Conservation (phyloP, 35 echinoderm and acorn worm genomes). For the Eucidaris tribuloides region DNA sequence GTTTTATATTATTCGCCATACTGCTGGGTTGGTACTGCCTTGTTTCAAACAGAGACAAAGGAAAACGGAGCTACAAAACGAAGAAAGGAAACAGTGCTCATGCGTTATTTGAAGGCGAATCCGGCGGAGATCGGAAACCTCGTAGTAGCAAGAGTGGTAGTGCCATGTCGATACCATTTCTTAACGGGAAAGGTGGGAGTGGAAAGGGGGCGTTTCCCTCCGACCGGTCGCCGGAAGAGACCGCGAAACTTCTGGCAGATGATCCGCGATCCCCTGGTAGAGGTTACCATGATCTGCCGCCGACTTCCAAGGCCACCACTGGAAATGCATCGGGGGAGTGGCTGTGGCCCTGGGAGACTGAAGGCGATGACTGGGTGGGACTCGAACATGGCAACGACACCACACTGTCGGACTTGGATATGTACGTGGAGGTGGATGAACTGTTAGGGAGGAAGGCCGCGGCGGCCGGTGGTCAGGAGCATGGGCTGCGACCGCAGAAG, state of each 20-base stretch:
- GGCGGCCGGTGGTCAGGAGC: not conserved
- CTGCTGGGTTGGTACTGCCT: too few relatives aligned
- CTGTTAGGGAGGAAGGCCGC: not conserved
- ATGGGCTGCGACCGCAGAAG: not conserved
- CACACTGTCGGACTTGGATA: not conserved
- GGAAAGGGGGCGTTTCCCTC: not conserved
- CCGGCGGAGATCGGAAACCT: not conserved
- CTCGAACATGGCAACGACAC: not conserved
- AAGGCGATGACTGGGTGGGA: constrained; percentile 9
- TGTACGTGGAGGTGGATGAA: constrained; percentile 3
- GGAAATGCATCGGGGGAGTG: not conserved
- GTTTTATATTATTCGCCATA: too few relatives aligned
- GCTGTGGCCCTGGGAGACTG: constrained; percentile 6
- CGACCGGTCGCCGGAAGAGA: not conserved
- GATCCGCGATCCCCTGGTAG: too few relatives aligned
- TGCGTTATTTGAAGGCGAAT: not conserved
- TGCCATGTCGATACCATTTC: not conserved
- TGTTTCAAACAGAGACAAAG: too few relatives aligned
- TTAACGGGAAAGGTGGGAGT: not conserved
- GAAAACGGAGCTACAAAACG: not conserved
- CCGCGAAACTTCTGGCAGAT: not conserved
- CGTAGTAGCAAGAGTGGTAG: not conserved
- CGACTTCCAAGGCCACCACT: not conserved
- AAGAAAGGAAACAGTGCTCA: not conserved
- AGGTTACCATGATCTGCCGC: too few relatives aligned